phyloP scores from a whole-genome alignment of 2,797 vertebrate species.

The Microcaecilia unicolor region DNA sequence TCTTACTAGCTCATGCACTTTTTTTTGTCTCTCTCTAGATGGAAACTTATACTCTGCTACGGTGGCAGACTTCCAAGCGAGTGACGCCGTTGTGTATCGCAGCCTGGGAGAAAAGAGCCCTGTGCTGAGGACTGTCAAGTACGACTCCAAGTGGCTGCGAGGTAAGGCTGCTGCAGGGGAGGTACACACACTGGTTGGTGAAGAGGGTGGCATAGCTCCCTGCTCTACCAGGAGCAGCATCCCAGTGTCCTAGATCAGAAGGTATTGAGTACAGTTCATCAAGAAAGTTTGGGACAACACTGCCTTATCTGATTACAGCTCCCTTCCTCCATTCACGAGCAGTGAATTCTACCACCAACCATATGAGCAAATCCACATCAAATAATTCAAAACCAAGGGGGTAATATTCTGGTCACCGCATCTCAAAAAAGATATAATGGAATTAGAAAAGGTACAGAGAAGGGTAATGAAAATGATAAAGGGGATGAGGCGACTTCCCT shows the following conservation, averaged over 20 bases:
- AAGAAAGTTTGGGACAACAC: too few species aligned
- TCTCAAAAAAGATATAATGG: too few species aligned
- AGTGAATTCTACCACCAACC: too few species aligned
- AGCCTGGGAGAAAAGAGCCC: conserved; percentile 81
- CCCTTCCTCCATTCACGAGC: neutral
- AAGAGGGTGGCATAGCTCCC: rapidly evolving
- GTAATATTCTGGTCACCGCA: too few species aligned
- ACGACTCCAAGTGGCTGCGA: conserved; percentile 92
- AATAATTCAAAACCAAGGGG: too few species aligned
- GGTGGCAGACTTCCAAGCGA: conserved; percentile 86
- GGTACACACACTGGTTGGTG: neutral
- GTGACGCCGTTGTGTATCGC: conserved; percentile 84
- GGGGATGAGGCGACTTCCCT: too few species aligned
- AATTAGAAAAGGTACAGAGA: too few species aligned
- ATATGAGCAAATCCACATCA: too few species aligned
- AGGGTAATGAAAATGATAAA: too few species aligned
- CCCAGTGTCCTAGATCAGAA: rapidly evolving
- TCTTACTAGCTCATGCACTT: too few species aligned
- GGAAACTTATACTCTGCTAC: conserved; percentile 88
- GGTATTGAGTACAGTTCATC: too few species aligned
- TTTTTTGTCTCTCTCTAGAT: conserved; percentile 53
- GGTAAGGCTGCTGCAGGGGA: conserved; percentile 50
- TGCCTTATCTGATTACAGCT: neutral
- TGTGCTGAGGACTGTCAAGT: conserved; percentile 80
- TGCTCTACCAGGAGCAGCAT: too few species aligned